Conservation (phyloP, 2,113 vertebrate genomes). For the Seriola rivoliana region DNA sequence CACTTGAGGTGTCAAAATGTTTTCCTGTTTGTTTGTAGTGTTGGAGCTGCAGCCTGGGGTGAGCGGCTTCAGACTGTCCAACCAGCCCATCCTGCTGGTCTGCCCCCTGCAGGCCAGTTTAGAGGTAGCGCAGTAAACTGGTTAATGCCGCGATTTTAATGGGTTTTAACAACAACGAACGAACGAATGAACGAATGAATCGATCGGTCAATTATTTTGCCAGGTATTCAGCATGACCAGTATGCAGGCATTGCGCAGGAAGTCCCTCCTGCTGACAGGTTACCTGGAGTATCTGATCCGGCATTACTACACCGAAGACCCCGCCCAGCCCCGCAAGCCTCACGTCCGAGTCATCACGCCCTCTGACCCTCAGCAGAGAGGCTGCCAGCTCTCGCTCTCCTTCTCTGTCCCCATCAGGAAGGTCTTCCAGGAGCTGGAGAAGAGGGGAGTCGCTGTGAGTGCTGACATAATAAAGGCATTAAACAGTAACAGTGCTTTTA, state of each 20-base stretch:
- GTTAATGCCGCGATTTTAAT: too few species aligned
- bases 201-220: background rate
- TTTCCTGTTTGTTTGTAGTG: slow-evolving; percentile 80
- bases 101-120: slow-evolving; percentile 94
- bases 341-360: slow-evolving; percentile 91
- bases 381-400: slow-evolving; percentile 92
- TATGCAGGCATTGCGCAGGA: slow-evolving; percentile 89
- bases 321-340: slow-evolving; percentile 73
- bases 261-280: slow-evolving; percentile 92
- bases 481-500: background rate
- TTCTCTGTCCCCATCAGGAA: slow-evolving; percentile 88
- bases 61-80: slow-evolving; percentile 93
- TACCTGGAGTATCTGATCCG: slow-evolving; percentile 94
- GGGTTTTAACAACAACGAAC: too few species aligned
- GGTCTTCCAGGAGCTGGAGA: slow-evolving; percentile 90
- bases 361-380: slow-evolving; percentile 84
- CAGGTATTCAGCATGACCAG: slow-evolving; percentile 91
- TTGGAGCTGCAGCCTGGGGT: slow-evolving; percentile 90
- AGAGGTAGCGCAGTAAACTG: slow-evolving; percentile 86
- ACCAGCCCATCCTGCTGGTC: slow-evolving; percentile 94
- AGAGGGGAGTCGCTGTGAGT: slow-evolving; percentile 92
- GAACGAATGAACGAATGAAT: too few species aligned
- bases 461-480: too few species aligned
- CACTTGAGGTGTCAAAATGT: too few species aligned
- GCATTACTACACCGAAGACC: slow-evolving; percentile 80